Percentiles rank a stretch among this genome's conserved stretches.
These are phyloP conservation scores for Napeogenes inachia DNA, from an alignment of 2,888 invertebrate genomes.

Conservation along the genomic window DNA sequence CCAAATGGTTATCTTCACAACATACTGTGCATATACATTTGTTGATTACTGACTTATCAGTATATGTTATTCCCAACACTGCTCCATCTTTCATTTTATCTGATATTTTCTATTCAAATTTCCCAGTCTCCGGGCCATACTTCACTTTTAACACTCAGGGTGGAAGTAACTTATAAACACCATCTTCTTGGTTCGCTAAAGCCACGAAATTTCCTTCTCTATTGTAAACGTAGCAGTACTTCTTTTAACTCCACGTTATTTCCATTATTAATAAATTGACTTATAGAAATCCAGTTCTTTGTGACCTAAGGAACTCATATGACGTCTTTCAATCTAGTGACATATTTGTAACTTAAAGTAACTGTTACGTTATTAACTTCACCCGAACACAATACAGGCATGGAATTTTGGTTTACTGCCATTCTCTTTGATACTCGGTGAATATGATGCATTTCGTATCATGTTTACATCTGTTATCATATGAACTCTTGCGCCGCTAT, in stretches of 20 bases:
- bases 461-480: constrained; percentile 16
- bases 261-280: constrained; percentile 28
- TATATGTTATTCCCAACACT: constrained; percentile 20
- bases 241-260: constrained; percentile 26
- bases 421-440: constrained; percentile 17
- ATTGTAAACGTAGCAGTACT: constrained; percentile 8
- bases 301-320: no score
- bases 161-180: constrained; percentile 29
- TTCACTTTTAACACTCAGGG: no score
- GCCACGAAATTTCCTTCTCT: constrained; percentile 17
- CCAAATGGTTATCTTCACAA: constrained; percentile 37
- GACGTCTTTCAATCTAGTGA: no score
- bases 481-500: constrained; percentile 18
- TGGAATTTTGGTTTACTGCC: constrained; percentile 18
- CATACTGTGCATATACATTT: constrained; percentile 16
- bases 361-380: no score
- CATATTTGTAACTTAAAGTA: no score
- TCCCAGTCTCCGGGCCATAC: constrained; percentile 27
- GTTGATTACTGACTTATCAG: constrained; percentile 10
- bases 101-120: constrained; percentile 27
- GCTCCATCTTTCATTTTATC: constrained; percentile 28
- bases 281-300: constrained; percentile 31
- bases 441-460: constrained; percentile 13
- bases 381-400: constrained; percentile 20
- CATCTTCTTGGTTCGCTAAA: constrained; percentile 21